Conservation (phyloP, 23 tunicate species). For the Halocynthia roretzi region DNA sequence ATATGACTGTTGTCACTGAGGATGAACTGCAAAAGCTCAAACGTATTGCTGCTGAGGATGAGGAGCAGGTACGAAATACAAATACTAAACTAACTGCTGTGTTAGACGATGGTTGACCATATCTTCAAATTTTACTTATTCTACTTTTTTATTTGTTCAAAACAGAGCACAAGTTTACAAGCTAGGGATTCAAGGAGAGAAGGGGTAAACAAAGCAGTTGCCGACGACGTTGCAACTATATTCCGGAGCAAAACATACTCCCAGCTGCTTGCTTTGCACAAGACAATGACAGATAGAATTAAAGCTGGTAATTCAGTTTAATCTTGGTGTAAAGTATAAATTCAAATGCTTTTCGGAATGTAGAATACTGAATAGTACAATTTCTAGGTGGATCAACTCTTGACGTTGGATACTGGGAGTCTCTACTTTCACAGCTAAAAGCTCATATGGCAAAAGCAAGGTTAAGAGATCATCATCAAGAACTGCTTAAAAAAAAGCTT, state of each 20-base stretch:
- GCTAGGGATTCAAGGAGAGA: conserved; percentile 54
- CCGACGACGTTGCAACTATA: conserved; percentile 49
- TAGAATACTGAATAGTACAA: background rate
- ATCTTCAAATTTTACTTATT: too few relatives aligned
- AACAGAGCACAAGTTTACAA: background rate
- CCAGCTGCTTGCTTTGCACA: conserved; percentile 57
- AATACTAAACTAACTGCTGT: background rate
- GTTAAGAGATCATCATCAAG: conserved; percentile 82
- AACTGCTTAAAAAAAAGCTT: conserved; percentile 62
- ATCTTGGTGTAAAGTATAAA: background rate
- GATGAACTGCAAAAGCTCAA: conserved; percentile 75
- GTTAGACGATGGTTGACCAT: background rate
- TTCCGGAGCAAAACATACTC: conserved; percentile 72
- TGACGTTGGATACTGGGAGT: conserved; percentile 98
- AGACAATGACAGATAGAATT: conserved; percentile 42
- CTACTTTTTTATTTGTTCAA: too few relatives aligned
- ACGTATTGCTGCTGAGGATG: conserved; percentile 42
- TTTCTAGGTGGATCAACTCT: conserved; percentile 63
- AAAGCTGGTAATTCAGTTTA: conserved; percentile 27
- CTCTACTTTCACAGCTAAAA: conserved; percentile 55
- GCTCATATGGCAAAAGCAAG: conserved; percentile 86
- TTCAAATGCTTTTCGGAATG: background rate
- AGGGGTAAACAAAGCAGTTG: conserved; percentile 76
- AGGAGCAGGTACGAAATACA: conserved; percentile 17
- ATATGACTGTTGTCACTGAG: conserved; percentile 84